Evolutionary conservation across 2,888 invertebrate genomes (phyloP).

Genomic region (Actias luna): DNA sequence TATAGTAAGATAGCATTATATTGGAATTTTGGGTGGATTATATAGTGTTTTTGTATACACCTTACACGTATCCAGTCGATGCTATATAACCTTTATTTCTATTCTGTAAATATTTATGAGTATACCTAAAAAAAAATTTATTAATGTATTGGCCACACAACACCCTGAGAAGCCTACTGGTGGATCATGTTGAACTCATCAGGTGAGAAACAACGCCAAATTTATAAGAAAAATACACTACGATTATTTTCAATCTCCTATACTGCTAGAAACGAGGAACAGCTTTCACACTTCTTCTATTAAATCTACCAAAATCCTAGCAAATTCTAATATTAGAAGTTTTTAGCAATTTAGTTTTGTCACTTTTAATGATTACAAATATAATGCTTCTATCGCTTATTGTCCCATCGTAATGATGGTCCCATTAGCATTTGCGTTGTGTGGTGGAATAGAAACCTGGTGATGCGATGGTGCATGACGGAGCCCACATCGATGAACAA

Average conservation of each 20-base stretch:
- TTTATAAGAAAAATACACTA: too few relatives aligned
- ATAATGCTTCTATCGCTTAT: not conserved
- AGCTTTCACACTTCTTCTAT: too few relatives aligned
- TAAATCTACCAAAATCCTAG: too few relatives aligned
- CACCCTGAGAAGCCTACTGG: too few relatives aligned
- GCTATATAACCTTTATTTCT: not conserved
- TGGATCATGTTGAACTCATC: too few relatives aligned
- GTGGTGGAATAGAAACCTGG: slow-evolving; percentile 67
- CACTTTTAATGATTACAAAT: not conserved
- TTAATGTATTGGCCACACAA: too few relatives aligned
- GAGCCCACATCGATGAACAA: slow-evolving; percentile 49
- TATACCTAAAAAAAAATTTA: too few relatives aligned
- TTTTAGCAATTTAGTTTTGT: too few relatives aligned
- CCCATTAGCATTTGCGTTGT: slow-evolving; percentile 44
- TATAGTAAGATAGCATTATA: not conserved
- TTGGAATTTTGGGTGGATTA: not conserved
- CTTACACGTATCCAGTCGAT: not conserved
- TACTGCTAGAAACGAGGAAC: too few relatives aligned
- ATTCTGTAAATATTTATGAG: not conserved
- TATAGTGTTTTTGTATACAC: not conserved
- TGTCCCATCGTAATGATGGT: slow-evolving; percentile 32
- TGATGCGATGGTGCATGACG: slow-evolving; percentile 62
- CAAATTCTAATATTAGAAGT: not conserved
- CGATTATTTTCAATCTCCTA: too few relatives aligned
- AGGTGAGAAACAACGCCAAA: too few relatives aligned